Evolutionary conservation across 2,888 invertebrate species (phyloP).

Genomic region (Nephrotoma appendiculata): DNA sequence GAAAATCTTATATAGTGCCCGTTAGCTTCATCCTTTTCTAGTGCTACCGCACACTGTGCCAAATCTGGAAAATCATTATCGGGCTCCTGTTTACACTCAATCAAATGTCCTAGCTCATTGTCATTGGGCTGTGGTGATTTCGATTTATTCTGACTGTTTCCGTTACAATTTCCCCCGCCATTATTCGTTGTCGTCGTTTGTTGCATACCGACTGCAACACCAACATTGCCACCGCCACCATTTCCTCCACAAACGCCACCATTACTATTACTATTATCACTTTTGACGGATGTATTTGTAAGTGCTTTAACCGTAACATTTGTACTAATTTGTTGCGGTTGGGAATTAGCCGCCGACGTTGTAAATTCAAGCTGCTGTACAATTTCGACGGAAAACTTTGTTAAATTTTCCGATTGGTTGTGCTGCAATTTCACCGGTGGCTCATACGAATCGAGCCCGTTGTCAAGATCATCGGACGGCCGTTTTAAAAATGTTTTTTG

Average conservation of each 20-base stretch:
- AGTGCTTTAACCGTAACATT: constrained; percentile 81
- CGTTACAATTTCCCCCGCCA: constrained; percentile 9
- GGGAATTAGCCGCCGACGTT: constrained; percentile 71
- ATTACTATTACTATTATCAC: constrained; percentile 26
- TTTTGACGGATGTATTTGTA: constrained; percentile 43
- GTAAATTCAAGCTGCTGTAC: constrained; percentile 85
- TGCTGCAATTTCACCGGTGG: constrained; percentile 63
- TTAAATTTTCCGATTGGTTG: constrained; percentile 38
- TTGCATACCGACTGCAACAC: constrained; percentile 15
- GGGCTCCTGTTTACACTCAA: constrained; percentile 74
- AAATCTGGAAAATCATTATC: constrained; percentile 78
- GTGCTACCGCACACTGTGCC: constrained; percentile 68
- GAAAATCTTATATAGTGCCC: constrained; percentile 64
- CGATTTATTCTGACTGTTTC: constrained; percentile 32
- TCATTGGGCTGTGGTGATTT: constrained; percentile 31
- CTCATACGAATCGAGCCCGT: constrained; percentile 38
- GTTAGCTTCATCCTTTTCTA: constrained; percentile 67
- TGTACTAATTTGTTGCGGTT: constrained; percentile 80
- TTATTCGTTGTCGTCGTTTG: background rate
- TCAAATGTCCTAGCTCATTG: constrained; percentile 45
- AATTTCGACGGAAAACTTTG: constrained; percentile 83
- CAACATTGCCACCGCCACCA: constrained; percentile 18
- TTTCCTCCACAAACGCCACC: constrained; percentile 21
- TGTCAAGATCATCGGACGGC: constrained; percentile 47
- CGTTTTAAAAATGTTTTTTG: constrained; percentile 74